phyloP scores from a whole-genome alignment of 2,113 vertebrate species.

The Salvator merianae region DNA sequence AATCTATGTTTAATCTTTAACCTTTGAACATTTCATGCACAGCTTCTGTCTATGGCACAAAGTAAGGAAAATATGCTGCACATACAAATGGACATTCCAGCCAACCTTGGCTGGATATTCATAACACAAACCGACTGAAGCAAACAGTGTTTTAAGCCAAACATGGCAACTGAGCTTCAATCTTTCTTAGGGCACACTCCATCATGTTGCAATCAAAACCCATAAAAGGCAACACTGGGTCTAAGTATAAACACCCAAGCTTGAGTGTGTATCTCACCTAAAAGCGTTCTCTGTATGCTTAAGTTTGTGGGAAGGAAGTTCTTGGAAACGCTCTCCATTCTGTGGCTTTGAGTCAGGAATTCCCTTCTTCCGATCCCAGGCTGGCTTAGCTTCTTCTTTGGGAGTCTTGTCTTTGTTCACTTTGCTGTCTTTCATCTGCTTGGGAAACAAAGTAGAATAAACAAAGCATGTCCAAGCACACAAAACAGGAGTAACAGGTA shows the following conservation, averaged over 20 bases:
- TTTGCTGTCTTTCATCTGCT: constrained; percentile 83
- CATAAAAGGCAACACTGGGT: not conserved
- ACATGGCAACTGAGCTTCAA: not conserved
- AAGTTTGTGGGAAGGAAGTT: constrained; percentile 80
- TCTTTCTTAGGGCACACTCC: not conserved
- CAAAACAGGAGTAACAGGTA: not conserved
- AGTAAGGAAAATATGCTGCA: not conserved
- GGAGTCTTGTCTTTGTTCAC: constrained; percentile 69
- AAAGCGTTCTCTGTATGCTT: constrained; percentile 87
- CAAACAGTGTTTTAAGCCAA: not conserved
- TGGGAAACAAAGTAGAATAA: constrained; percentile 3
- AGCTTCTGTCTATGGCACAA: not conserved
- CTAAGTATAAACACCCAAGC: rapidly evolving
- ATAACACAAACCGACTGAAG: not conserved
- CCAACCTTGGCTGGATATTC: not conserved
- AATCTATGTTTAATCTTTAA: too few relatives aligned
- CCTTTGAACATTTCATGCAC: not conserved
- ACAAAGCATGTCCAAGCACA: constrained; percentile 13
- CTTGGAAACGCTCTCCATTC: constrained; percentile 84
- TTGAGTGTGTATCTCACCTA: constrained; percentile 76
- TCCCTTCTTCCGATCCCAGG: constrained; percentile 79
- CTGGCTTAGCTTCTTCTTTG: constrained; percentile 77
- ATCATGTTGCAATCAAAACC: not conserved
- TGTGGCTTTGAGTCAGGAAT: constrained; percentile 79
- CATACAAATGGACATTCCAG: not conserved